phyloP scores from a whole-genome alignment of 1,140 invertebrate genomes.

The Anastrepha ludens region DNA sequence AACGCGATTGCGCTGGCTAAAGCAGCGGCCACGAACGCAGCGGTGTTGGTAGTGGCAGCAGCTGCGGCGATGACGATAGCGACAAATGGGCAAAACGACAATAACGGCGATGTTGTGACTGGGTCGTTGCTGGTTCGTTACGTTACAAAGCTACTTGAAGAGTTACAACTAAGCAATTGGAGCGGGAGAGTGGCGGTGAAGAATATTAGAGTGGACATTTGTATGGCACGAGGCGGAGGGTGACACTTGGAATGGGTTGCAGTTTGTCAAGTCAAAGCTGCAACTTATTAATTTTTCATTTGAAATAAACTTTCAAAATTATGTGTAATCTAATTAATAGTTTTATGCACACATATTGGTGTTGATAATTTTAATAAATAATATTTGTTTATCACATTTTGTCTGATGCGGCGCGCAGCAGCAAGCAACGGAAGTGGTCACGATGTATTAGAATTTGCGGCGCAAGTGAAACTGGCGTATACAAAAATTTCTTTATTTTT shows the following conservation, averaged over 20 bases:
- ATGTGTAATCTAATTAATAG: conserved; percentile 4
- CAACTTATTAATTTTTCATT: too few relatives aligned
- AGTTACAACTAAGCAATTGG: not conserved
- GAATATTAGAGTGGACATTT: not conserved
- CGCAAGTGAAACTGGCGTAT: too few relatives aligned
- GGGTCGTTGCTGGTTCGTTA: conserved; percentile 20
- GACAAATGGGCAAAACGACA: not conserved
- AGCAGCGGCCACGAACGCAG: not conserved
- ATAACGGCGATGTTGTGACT: conserved; percentile 30
- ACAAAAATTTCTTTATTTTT: too few relatives aligned
- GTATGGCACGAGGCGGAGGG: not conserved
- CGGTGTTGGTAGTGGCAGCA: conserved; percentile 27
- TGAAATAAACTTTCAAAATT: too few relatives aligned
- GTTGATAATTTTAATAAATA: too few relatives aligned
- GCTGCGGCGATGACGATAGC: not conserved
- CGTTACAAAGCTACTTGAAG: not conserved
- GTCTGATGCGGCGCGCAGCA: too few relatives aligned
- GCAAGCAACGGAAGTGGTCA: too few relatives aligned
- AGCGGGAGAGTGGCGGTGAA: not conserved
- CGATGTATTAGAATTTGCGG: too few relatives aligned
- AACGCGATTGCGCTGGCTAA: conserved; percentile 3
- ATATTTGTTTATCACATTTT: too few relatives aligned
- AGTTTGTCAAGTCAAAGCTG: not conserved
- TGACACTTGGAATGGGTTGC: not conserved
- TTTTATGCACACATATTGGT: not conserved